Conservation (phyloP, 2,113 vertebrate genomes). For the Loxodonta africana region DNA sequence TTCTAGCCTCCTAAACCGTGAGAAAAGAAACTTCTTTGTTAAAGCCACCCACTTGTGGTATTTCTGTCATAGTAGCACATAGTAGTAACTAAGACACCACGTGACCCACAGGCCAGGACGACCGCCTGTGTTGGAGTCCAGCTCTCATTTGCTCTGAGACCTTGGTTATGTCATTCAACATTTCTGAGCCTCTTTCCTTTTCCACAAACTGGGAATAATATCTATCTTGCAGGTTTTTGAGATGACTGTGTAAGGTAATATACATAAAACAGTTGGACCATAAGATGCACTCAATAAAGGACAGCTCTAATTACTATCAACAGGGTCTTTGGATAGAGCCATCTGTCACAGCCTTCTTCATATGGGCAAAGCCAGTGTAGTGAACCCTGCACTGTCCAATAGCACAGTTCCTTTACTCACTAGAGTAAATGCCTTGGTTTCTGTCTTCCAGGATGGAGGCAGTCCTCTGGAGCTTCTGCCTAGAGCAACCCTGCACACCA, state of each 20-base stretch:
- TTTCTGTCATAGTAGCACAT: neutral
- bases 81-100: neutral
- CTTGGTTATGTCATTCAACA: neutral
- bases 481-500: neutral
- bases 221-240: neutral
- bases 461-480: slow-evolving; percentile 9
- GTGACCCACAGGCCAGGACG: neutral
- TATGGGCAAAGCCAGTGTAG: neutral
- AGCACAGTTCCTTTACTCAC: neutral
- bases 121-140: neutral
- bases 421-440: neutral
- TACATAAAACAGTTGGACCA: neutral
- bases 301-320: neutral
- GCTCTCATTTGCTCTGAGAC: neutral
- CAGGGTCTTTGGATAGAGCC: neutral
- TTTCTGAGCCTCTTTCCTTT: neutral
- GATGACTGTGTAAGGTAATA: neutral
- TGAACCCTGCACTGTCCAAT: neutral
- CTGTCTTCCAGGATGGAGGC: neutral
- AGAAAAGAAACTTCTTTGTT: neutral
- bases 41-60: neutral
- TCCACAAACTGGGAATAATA: neutral
- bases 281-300: neutral
- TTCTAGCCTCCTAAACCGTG: neutral
- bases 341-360: neutral